These are phyloP conservation scores for Corapipo altera DNA, from an alignment of 2,113 vertebrate genomes.

Conservation along the genomic window DNA sequence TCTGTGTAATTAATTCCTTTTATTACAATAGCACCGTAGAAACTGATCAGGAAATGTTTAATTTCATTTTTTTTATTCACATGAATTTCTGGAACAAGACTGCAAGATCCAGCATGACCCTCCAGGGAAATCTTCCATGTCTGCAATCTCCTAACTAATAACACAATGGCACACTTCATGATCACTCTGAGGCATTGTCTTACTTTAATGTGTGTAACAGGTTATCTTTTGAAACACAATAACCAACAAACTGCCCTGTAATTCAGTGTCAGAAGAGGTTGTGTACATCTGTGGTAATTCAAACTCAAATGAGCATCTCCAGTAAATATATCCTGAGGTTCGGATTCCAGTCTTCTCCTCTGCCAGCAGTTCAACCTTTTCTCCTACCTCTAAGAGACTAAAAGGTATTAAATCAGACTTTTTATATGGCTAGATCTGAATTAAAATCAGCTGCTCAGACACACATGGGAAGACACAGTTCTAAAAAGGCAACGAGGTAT, in stretches of 20 bases:
- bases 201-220: background rate
- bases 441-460: background rate
- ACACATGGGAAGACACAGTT: background rate
- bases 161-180: background rate
- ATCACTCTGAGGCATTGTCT: background rate
- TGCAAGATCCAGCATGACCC: background rate
- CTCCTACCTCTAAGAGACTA: background rate
- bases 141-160: background rate
- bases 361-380: background rate
- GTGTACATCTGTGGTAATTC: background rate
- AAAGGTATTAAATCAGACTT: background rate
- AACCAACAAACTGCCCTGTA: background rate
- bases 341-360: background rate
- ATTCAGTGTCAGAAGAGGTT: background rate
- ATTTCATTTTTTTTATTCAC: background rate
- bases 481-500: background rate
- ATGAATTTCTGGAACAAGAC: background rate
- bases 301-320: background rate
- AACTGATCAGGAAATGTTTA: background rate
- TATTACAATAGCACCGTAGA: background rate
- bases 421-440: background rate
- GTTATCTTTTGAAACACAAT: background rate
- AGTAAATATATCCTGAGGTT: background rate
- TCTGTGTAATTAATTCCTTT: background rate
- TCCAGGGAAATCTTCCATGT: background rate